Base-by-base conservation (phyloP, 2,797 vertebrate species). In the Scarus forsteni region DNA sequence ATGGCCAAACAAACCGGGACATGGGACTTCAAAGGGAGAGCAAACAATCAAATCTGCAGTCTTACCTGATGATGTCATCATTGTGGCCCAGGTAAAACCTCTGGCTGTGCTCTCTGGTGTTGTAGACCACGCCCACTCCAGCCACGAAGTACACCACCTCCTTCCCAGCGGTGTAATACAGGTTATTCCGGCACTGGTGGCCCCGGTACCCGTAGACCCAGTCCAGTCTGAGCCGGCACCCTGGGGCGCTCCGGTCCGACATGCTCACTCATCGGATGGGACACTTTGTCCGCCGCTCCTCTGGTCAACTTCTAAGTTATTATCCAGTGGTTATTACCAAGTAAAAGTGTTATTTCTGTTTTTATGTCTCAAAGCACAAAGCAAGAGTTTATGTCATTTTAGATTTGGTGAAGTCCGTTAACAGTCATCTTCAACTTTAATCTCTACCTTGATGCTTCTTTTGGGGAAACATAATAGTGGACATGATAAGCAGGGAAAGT, bases 121-220 rank as follows among this genome's bases (percentile, higher is more conserved):
- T 98, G 88, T 97, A 98, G 15, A 98, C 96, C 84, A 98, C 96
- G 63, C 96, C 97, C 61, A 98, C 95, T 35, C 96, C 97, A 10
- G 97, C 97, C 83, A 98, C 97, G 66, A 98, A 98, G 94, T 98
- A 98, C 75, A 98, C 97, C 90, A 98, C 93, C 92, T 98, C 97
- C 85, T 97, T 97, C 73, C 95, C 95, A 0, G 94, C 95, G 4
- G 96, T 98, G 93, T 98, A 98, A 92, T 95, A 97, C 86, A 98
- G 95, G 92, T 98, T 98, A 92, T 98, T 98, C 87, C 97, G 95
- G 93, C 97, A 98, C 92, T 98, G 97, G 89, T 97, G 97, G 65
- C 97, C 97, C 90, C 97, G 90, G 94, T 98, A 98, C 53, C 97
- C 97, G 88, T 97, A 98, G 49, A 97, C 95, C 97, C 97, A 97